Base-by-base conservation (phyloP, 2,888 invertebrate species). In the Nasonia oneida region DNA sequence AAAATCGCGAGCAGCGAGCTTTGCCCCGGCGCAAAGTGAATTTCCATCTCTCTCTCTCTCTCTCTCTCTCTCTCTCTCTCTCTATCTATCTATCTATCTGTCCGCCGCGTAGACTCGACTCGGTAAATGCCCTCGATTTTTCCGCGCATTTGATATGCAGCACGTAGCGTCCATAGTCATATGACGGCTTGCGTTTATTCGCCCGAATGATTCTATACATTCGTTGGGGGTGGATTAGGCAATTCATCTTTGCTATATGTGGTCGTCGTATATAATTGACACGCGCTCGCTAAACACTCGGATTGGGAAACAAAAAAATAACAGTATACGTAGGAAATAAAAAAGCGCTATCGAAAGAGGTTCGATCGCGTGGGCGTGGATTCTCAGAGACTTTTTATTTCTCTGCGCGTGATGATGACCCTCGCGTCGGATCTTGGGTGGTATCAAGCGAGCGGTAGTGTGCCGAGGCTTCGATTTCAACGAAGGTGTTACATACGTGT, bases 401-500 rank as follows among this genome's bases (percentile, higher is more conserved):
- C 37, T 37, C 37, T 3, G 3, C 4, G 37, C 4, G 12, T 47
- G 29, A 47, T 47, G 47, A 89, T 89, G 89, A 88, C 88, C 76
- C 86, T 87, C 89, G n/a, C 2, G 88, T 89, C 89, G 89, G 81
- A 89, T 89, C 89, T 88, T 90, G 89, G 90, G 90, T 90, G 90
- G 90, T 88, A 89, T 88, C 83, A 53, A 71, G 78, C 81, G 70
- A 87, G 87, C 88, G 88, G 88, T 29, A 29, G 29, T 29, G 29
- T 88, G 87, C 88, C 88, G 8, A 6, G 87, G 89, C 88, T 88
- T 89, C 90, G 89, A 88, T 89, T 89, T 90, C 90, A 90, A 92
- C 91, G 91, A 92, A 92, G 92, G 92, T 90, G 92, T 91, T 91
- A 91, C 10, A 47, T 47, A n/a, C 90, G 90, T 90, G 88, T 90